A percentile compares a stretch with the other conserved stretches of the same genome.
These are phyloP conservation scores for Neolamprologus falcicula DNA, from an alignment of 2,113 vertebrate genomes.

Conservation along the genomic window DNA sequence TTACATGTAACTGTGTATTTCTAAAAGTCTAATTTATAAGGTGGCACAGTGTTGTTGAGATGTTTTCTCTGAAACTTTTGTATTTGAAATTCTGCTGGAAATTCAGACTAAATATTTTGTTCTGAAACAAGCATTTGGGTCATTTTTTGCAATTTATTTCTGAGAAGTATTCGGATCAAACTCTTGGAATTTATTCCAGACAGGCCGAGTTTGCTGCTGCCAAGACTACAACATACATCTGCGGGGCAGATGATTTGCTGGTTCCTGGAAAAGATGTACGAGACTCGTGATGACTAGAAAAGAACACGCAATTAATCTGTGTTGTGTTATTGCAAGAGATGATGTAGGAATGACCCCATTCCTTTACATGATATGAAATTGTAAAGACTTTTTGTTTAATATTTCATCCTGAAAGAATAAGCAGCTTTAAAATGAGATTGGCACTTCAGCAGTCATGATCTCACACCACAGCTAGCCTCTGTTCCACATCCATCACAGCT, in stretches of 20 bases:
- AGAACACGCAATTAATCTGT: background rate
- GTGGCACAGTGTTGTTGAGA: conserved; percentile 41
- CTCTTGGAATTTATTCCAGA: background rate
- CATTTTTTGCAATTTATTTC: background rate
- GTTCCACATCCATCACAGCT: background rate
- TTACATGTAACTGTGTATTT: conserved; percentile 5
- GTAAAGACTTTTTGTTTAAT: background rate
- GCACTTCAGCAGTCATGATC: background rate
- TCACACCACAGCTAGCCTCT: background rate
- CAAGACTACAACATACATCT: conserved; percentile 9
- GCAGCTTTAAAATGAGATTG: background rate
- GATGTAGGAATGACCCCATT: background rate
- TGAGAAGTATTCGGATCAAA: background rate
- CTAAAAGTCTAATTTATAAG: conserved; percentile 60
- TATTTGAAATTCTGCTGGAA: conserved; percentile 44
- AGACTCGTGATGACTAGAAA: background rate
- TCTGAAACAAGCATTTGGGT: conserved; percentile 6
- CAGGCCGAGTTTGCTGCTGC: background rate
- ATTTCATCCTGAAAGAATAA: background rate
- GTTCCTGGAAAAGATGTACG: background rate
- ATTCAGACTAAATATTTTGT: conserved; percentile 53
- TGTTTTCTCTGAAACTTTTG: conserved; percentile 49
- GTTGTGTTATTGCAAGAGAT: background rate
- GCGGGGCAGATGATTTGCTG: background rate
- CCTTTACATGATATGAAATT: background rate